Evolutionary conservation across 2,797 vertebrate species (phyloP).

Genomic region (Poeciliopsis presidionis): DNA sequence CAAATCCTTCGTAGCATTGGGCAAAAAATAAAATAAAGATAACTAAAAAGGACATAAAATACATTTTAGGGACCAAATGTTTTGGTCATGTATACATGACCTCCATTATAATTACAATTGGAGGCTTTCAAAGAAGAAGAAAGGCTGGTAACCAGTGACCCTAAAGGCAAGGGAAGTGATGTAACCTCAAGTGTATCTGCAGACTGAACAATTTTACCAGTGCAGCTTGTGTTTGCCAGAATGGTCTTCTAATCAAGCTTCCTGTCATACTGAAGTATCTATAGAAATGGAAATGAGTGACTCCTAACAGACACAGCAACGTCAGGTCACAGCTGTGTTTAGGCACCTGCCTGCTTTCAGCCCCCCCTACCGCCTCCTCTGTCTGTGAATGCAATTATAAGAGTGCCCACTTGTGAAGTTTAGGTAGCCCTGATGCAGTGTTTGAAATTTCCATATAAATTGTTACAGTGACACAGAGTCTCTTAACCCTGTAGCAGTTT

Average conservation of each 20-base stretch:
- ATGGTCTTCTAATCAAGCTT: slow-evolving; percentile 48
- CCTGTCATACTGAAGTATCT: slow-evolving; percentile 44
- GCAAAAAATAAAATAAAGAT: neutral
- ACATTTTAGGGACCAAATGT: neutral
- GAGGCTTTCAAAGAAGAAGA: neutral
- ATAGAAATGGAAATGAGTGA: slow-evolving; percentile 74
- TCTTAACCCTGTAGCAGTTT: slow-evolving; percentile 55
- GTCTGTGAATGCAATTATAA: slow-evolving; percentile 61
- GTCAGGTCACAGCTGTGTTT: slow-evolving; percentile 76
- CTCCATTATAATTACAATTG: neutral
- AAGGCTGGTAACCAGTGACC: neutral
- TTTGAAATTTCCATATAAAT: slow-evolving; percentile 76
- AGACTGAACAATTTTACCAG: slow-evolving; percentile 39
- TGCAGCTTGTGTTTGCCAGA: slow-evolving; percentile 46
- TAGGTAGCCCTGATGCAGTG: slow-evolving; percentile 55
- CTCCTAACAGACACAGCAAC: slow-evolving; percentile 48
- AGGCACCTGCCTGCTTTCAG: slow-evolving; percentile 73
- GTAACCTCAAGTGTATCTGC: slow-evolving; percentile 27
- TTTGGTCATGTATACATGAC: neutral
- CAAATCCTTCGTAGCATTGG: neutral
- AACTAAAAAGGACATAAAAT: neutral
- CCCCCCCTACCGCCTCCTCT: slow-evolving; percentile 10
- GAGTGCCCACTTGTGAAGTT: slow-evolving; percentile 71
- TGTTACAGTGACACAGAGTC: slow-evolving; percentile 61
- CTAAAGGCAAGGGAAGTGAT: slow-evolving; percentile 18